phyloP scores from a whole-genome alignment of 2,113 vertebrate species.

The Eudyptes chrysolophus region DNA sequence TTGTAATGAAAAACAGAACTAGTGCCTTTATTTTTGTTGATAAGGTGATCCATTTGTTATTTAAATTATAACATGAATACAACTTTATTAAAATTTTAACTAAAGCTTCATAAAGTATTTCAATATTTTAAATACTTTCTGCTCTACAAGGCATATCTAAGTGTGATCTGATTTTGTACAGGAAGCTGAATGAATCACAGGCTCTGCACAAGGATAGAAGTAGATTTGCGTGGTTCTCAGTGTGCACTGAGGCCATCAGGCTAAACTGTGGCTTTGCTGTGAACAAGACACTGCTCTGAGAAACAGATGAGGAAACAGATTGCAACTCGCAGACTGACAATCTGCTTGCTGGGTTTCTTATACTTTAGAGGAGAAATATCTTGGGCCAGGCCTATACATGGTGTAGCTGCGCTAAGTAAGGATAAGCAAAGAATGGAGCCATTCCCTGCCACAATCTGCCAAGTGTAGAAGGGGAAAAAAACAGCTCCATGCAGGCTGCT shows the following conservation, averaged over 20 bases:
- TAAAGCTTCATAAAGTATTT: neutral
- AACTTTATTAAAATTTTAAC: neutral
- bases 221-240: neutral
- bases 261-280: conserved; percentile 39
- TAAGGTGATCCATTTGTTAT: neutral
- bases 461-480: neutral
- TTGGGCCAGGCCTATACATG: conserved; percentile 21
- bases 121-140: neutral
- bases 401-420: neutral
- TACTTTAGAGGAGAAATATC: conserved; percentile 25
- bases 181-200: neutral
- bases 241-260: neutral
- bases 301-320: conserved; percentile 67
- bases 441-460: conserved; percentile 38
- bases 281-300: conserved; percentile 44
- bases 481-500: conserved; percentile 4
- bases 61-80: neutral
- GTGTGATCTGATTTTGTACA: neutral
- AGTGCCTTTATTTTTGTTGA: neutral
- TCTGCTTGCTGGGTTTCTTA: conserved; percentile 42
- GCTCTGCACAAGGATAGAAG: neutral
- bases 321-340: conserved; percentile 48
- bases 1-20: neutral
- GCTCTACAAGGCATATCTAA: neutral
- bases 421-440: neutral